Evolutionary conservation across 1,140 invertebrate species (phyloP), one percentile per base, ranked within the genome.

Genomic region (Archivesica marissinica): DNA sequence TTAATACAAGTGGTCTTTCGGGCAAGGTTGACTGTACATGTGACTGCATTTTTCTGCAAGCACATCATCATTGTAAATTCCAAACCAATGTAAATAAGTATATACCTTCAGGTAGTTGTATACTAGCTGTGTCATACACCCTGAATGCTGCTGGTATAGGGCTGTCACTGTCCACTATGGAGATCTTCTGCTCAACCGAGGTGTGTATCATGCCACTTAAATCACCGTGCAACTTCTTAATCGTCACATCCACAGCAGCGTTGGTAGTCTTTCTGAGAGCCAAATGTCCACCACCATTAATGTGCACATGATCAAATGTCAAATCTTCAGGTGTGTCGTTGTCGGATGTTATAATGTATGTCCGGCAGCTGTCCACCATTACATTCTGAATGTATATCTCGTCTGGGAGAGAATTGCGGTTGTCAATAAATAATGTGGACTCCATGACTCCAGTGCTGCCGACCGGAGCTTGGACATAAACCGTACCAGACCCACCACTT

Each of bases 81-180:
- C n/a, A n/a, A n/a, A n/a, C n/a, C n/a, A n/a, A n/a, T n/a, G n/a
- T n/a, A n/a, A n/a, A n/a, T n/a, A n/a, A n/a, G 7, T 56, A 20
- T 28, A 72, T 83, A 92, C 91, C 88, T 77, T 50, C 15, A 25
- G 91, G 91, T 39, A 92, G 79, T 33, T 59, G 87, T 54, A 92
- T 56, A 4, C 82, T 64, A 11, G 88, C 68, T 33, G 81, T 78
- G 39, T 88, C 78, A 81, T 92, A 92, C 0, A 91, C 88, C 52
- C 88, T 87, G 66, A 92, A 88, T 11, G 89, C 88, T 17, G 86
- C 74, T 17, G 91, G 90, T 81, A 92, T 89, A 6, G 91, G 91
- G 25, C 70, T 77, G 25, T 89, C 88, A 83, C 88, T 86, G 54
- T 88, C 87, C 11, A 68, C n/a, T 17, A 92, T 85, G 0, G 54